These are phyloP conservation scores for Alexandromys fortis DNA, from an alignment of 2,113 vertebrate species.

Conservation along the genomic window DNA sequence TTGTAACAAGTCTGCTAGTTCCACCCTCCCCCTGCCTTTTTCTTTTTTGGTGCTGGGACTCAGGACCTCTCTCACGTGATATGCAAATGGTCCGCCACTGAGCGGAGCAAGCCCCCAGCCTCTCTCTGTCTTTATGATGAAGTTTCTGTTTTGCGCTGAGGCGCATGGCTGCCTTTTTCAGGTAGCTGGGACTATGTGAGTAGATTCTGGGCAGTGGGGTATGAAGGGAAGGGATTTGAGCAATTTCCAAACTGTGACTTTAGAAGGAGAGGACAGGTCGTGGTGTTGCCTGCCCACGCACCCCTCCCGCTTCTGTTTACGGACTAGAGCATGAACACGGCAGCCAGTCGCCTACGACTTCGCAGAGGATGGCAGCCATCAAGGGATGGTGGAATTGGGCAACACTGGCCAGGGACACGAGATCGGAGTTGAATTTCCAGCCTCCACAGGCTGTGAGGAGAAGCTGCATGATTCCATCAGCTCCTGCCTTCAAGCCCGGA, in stretches of 20 bases:
- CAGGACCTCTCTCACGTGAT: background rate
- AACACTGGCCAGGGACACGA: background rate
- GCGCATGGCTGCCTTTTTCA: background rate
- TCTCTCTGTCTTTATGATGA: background rate
- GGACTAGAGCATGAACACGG: too few relatives aligned
- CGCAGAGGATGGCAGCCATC: background rate
- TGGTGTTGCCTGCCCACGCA: background rate
- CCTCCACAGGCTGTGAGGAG: background rate
- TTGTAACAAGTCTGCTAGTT: background rate
- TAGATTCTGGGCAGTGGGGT: background rate
- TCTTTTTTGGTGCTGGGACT: background rate
- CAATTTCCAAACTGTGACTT: background rate
- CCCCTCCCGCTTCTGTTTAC: too few relatives aligned
- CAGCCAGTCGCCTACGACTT: background rate
- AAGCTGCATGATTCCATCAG: background rate
- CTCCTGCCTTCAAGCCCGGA: background rate
- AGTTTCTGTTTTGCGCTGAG: background rate
- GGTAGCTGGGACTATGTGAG: background rate
- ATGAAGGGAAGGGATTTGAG: background rate
- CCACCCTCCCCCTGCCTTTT: too few relatives aligned
- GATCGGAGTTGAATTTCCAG: background rate
- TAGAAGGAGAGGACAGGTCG: background rate
- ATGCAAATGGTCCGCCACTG: background rate
- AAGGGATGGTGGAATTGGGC: background rate
- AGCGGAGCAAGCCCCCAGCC: background rate